Evolutionary conservation across 2,113 vertebrate genomes (phyloP).

Genomic region (Calidris pygmaea): DNA sequence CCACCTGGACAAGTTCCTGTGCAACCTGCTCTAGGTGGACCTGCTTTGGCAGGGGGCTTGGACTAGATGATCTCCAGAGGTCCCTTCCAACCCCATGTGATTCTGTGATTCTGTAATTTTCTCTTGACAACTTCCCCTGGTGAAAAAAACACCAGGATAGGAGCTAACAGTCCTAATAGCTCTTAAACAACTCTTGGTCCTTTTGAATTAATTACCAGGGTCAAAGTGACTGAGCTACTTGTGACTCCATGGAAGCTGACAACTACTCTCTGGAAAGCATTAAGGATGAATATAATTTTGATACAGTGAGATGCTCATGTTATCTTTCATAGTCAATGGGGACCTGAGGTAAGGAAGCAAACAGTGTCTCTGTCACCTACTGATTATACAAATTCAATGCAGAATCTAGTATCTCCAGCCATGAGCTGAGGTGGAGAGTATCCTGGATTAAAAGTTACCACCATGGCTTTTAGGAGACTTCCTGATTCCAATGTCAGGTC

Average conservation of each 20-base stretch:
- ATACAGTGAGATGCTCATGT: background rate
- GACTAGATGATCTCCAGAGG: too few relatives aligned
- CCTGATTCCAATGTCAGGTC: background rate
- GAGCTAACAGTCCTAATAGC: constrained; percentile 5
- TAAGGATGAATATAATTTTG: background rate
- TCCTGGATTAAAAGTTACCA: background rate
- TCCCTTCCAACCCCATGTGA: too few relatives aligned
- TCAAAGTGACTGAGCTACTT: background rate
- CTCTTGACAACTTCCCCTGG: background rate
- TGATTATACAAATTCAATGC: background rate
- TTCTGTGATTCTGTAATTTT: background rate
- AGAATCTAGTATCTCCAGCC: background rate
- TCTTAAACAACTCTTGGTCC: background rate
- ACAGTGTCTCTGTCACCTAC: background rate
- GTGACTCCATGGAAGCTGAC: background rate
- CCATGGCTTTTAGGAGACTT: background rate
- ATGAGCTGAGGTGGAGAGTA: background rate
- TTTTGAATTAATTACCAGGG: background rate
- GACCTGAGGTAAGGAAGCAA: background rate
- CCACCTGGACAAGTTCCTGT: too few relatives aligned
- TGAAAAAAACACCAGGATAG: background rate
- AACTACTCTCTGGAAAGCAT: constrained; percentile 12
- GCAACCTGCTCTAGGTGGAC: too few relatives aligned
- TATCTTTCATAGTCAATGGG: background rate
- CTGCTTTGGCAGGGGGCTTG: too few relatives aligned